Percentiles rank a stretch among this genome's conserved stretches.
Evolutionary conservation across 2,888 invertebrate species (phyloP).

Genomic region (Punctoribates punctum): DNA sequence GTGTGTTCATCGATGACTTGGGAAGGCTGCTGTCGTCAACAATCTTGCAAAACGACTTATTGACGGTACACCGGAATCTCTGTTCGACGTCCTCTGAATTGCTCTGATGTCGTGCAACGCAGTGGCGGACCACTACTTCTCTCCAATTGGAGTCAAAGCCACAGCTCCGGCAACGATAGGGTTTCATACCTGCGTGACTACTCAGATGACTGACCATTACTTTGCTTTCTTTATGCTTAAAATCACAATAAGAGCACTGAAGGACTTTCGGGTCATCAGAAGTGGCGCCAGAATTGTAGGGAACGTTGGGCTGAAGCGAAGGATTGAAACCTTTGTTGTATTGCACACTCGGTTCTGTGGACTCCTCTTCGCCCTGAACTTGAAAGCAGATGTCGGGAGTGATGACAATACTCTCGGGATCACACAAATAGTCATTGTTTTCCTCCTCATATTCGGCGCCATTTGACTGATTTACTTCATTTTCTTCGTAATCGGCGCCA

Average conservation of each 20-base stretch:
- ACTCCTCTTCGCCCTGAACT: conserved; percentile 36
- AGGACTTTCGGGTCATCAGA: conserved; percentile 40
- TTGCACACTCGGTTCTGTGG: not conserved
- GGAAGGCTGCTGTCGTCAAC: conserved; percentile 28
- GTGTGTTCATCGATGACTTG: not conserved
- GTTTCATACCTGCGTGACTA: conserved; percentile 47
- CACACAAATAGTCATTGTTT: not conserved
- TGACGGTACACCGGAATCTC: conserved; percentile 45
- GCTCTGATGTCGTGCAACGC: conserved; percentile 48
- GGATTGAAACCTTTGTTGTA: conserved; percentile 25
- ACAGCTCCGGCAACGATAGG: conserved; percentile 51
- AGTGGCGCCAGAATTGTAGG: conserved; percentile 18
- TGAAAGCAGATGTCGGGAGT: conserved; percentile 46
- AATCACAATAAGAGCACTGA: conserved; percentile 48
- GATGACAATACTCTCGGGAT: conserved; percentile 46
- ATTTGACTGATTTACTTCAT: conserved; percentile 44
- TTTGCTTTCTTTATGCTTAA: conserved; percentile 46
- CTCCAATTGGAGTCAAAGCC: conserved; percentile 54
- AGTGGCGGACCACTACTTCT: conserved; percentile 53
- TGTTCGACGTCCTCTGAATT: conserved; percentile 45
- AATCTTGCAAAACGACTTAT: conserved; percentile 40
- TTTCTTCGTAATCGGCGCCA: conserved; percentile 43
- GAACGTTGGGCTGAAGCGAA: conserved; percentile 37
- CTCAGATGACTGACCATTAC: conserved; percentile 48
- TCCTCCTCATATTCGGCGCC: conserved; percentile 20